Percentiles rank a stretch among this genome's conserved stretches.
Conservation (phyloP, 2,797 vertebrate genomes). For the Spondyliosoma cantharus region DNA sequence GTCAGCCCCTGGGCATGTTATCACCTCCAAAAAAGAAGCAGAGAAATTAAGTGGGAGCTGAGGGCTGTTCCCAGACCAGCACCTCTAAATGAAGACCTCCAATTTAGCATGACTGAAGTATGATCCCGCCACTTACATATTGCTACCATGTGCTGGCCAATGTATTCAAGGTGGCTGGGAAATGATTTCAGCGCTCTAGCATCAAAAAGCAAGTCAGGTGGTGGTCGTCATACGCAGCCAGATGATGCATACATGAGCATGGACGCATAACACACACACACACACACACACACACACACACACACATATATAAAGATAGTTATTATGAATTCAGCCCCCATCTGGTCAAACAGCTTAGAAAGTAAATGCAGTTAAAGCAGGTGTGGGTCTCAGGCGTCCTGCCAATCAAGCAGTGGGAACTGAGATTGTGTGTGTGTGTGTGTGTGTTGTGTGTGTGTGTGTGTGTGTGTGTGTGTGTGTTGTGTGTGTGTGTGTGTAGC, state of each 20-base stretch:
- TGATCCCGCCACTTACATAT: conserved; percentile 76
- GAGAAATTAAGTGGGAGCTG: conserved; percentile 70
- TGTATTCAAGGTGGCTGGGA: conserved; percentile 73
- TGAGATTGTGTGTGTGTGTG: conserved; percentile 39
- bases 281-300: conserved; percentile 25
- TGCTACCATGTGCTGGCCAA: conserved; percentile 84
- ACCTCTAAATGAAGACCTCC: conserved; percentile 74
- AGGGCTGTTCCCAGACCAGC: conserved; percentile 69
- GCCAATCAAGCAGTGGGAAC: conserved; percentile 71
- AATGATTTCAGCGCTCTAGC: conserved; percentile 65
- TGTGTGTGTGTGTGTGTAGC: conserved; percentile 47
- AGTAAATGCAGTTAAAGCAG: conserved; percentile 75
- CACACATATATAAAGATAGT: conserved; percentile 45
- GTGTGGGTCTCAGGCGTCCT: conserved; percentile 73
- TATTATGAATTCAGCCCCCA: conserved; percentile 66
- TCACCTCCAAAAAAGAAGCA: conserved; percentile 74
- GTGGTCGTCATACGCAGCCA: conserved; percentile 45
- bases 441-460: conserved; percentile 39
- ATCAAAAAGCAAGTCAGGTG: conserved; percentile 75
- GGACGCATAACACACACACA: conserved; percentile 31
- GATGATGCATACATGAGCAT: conserved; percentile 54
- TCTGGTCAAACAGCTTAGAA: conserved; percentile 50
- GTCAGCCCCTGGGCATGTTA: conserved; percentile 78
- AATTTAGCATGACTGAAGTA: conserved; percentile 78
- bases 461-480: conserved; percentile 33